Conservation (phyloP, 2,113 vertebrate species). For the Cyphomyrus plagiostoma region DNA sequence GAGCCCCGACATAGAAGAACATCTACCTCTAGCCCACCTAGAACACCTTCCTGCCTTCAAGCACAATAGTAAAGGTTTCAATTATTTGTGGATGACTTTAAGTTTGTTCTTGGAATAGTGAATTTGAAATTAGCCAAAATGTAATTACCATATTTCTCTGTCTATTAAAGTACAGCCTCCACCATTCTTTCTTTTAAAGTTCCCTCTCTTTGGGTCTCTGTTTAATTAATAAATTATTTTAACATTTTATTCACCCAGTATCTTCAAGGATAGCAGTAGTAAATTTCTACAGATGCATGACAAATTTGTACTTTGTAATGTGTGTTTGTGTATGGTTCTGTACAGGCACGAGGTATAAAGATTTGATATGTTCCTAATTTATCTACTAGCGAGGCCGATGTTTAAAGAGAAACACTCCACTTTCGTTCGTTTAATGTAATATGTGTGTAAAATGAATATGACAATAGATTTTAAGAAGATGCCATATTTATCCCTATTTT, state of each 20-base stretch:
- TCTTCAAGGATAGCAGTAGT: background rate
- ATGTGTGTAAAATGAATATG: background rate
- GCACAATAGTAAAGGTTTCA: background rate
- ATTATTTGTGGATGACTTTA: background rate
- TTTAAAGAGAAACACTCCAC: background rate
- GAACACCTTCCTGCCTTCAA: background rate
- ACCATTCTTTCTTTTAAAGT: background rate
- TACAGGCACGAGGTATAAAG: background rate
- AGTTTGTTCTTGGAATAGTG: background rate
- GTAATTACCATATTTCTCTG: background rate
- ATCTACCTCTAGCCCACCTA: background rate
- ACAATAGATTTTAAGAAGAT: background rate
- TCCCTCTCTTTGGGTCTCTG: background rate
- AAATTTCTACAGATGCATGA: background rate
- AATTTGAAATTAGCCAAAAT: background rate
- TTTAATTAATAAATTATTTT: background rate
- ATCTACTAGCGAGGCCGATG: background rate
- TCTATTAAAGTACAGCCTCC: background rate
- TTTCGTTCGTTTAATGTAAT: background rate
- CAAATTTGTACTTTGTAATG: background rate
- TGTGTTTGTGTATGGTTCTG: background rate
- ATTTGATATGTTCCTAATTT: background rate
- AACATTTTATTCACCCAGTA: background rate
- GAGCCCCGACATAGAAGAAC: background rate
- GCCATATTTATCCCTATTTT: background rate